Conservation (phyloP, 2,113 vertebrate genomes). For the Muntiacus muntjak region DNA sequence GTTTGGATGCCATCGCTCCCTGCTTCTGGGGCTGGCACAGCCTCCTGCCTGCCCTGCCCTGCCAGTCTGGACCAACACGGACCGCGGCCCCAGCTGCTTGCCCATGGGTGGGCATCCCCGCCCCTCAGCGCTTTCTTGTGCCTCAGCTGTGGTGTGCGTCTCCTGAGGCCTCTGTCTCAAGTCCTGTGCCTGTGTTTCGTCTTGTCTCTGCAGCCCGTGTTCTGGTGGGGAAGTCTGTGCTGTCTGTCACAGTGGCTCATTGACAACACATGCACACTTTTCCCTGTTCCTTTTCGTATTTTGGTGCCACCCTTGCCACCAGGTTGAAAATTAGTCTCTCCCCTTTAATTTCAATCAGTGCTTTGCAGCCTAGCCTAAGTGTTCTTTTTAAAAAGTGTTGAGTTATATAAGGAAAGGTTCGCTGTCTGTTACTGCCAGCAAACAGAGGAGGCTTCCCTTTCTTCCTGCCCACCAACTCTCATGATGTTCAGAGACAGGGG, state of each 20-base stretch:
- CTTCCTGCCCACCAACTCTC: background rate
- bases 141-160: background rate
- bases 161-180: background rate
- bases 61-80: background rate
- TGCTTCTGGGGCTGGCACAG: background rate
- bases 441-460: background rate
- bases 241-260: background rate
- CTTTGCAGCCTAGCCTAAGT: background rate
- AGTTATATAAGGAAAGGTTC: background rate
- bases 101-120: background rate
- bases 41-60: background rate
- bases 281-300: background rate
- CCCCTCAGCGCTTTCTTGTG: accelerated
- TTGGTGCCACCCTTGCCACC: background rate
- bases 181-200: no score
- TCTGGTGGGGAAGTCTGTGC: background rate
- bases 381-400: background rate
- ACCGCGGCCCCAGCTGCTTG: background rate
- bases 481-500: background rate
- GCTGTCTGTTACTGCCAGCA: background rate
- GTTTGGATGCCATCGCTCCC: background rate
- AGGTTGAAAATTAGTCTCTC: background rate
- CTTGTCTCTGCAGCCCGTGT: background rate
- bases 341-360: background rate
- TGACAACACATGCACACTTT: background rate